Evolutionary conservation across 2,113 vertebrate genomes (phyloP).

Genomic region (Onychostoma macrolepis): DNA sequence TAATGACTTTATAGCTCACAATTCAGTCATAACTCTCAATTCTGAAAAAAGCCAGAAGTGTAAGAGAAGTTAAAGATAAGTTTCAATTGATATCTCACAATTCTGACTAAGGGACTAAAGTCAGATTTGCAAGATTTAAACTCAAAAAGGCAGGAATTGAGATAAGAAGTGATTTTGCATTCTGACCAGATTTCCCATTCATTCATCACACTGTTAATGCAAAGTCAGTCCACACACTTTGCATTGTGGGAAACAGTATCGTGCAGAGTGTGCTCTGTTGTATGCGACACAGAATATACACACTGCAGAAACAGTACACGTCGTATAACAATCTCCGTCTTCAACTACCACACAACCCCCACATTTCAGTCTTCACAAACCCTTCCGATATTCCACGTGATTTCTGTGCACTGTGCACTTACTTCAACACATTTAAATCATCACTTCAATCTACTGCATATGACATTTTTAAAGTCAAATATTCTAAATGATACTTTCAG

Average conservation of each 20-base stretch:
- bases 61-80: too few species aligned
- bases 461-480: conserved; percentile 57
- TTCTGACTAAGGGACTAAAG: too few species aligned
- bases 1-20: too few species aligned
- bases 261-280: neutral
- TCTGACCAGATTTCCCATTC: neutral
- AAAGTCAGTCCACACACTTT: neutral
- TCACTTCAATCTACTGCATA: conserved; percentile 61
- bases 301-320: neutral
- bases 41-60: too few species aligned
- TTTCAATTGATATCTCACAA: too few species aligned
- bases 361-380: conserved; percentile 28
- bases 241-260: neutral
- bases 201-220: neutral
- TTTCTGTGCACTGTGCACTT: conserved; percentile 56
- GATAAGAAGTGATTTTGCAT: neutral
- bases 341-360: conserved; percentile 24
- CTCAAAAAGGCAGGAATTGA: neutral
- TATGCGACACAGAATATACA: neutral
- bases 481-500: conserved; percentile 57
- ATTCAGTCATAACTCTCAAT: too few species aligned
- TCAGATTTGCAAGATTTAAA: neutral
- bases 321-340: neutral
- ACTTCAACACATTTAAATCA: conserved; percentile 47
- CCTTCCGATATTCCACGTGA: conserved; percentile 53